phyloP scores from a whole-genome alignment of 1,140 invertebrate species.

The Zaprionus inermis region DNA sequence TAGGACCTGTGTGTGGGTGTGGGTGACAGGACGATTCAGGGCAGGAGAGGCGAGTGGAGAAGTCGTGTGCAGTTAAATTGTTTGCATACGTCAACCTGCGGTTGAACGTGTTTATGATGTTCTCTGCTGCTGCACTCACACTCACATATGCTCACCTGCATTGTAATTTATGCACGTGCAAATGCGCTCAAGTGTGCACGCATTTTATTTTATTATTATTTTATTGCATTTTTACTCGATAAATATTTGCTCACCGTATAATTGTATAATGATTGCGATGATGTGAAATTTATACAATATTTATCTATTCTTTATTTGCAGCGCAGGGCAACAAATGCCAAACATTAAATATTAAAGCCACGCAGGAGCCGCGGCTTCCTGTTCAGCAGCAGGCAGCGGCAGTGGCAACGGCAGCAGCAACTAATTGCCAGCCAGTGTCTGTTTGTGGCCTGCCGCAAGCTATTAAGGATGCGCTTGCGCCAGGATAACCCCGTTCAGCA shows the following conservation, averaged over 20 bases:
- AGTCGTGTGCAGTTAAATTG: slow-evolving; percentile 28
- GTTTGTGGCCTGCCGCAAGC: slow-evolving; percentile 41
- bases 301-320: not conserved
- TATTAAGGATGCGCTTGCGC: slow-evolving; percentile 35
- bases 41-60: not conserved
- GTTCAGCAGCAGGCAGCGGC: not conserved
- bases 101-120: slow-evolving; percentile 63
- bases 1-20: not conserved
- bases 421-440: slow-evolving; percentile 43
- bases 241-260: not conserved
- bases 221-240: not conserved
- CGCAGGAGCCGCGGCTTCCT: slow-evolving; percentile 9
- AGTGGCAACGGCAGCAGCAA: slow-evolving; percentile 13
- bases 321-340: not conserved
- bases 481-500: slow-evolving; percentile 12
- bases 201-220: not conserved
- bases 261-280: not conserved
- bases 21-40: not conserved
- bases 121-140: not conserved
- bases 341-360: slow-evolving; percentile 15
- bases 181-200: not conserved
- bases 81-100: slow-evolving; percentile 65
- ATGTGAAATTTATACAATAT: not conserved
- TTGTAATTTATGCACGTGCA: not conserved
- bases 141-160: not conserved